phyloP scores from a whole-genome alignment of 2,113 vertebrate genomes.

The Chionomys nivalis region DNA sequence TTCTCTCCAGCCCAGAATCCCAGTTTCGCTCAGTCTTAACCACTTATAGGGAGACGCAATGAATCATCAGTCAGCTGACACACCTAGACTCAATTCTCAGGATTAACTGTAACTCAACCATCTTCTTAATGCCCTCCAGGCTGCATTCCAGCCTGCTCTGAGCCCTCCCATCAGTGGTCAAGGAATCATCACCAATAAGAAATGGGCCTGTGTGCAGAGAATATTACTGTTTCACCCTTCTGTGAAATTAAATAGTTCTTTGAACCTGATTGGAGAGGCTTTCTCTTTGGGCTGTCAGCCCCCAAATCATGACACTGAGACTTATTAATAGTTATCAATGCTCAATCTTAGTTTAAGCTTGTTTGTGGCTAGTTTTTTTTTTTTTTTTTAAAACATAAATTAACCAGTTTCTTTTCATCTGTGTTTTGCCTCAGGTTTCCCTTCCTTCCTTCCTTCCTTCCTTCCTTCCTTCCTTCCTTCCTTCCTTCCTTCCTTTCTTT shows the following conservation, averaged over 20 bases:
- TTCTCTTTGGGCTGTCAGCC: background rate
- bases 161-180: background rate
- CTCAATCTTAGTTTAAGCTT: background rate
- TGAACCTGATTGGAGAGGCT: background rate
- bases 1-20: background rate
- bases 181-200: constrained; percentile 34
- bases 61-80: background rate
- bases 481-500: too few relatives aligned
- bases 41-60: background rate
- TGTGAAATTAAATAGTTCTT: constrained; percentile 29
- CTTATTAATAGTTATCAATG: background rate
- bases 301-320: background rate
- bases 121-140: background rate
- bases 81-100: background rate
- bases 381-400: background rate
- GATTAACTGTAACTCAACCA: background rate
- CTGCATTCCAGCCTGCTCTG: background rate
- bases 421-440: background rate
- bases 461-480: too few relatives aligned
- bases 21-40: background rate
- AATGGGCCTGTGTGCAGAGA: background rate
- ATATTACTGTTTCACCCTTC: background rate
- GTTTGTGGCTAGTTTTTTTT: background rate
- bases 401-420: background rate
- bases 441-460: too few relatives aligned